A percentile compares a stretch with the other conserved stretches of the same genome.
Evolutionary conservation across 2,113 vertebrate species (phyloP).

Genomic region (Bubo bubo): DNA sequence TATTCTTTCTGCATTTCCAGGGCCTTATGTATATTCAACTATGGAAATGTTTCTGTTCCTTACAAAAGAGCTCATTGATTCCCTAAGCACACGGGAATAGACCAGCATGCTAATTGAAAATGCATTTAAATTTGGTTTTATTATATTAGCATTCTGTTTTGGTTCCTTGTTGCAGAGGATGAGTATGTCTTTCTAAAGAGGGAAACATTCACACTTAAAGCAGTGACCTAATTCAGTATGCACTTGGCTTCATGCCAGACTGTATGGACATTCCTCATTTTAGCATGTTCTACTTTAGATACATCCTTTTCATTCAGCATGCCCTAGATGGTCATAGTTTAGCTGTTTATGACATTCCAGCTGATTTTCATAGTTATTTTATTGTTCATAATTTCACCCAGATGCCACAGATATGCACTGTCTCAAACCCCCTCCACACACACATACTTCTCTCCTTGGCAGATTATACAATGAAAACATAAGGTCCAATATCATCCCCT

Average conservation of each 20-base stretch:
- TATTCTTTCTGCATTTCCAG: constrained; percentile 9
- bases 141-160: not conserved
- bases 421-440: not conserved
- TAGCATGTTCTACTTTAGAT: not conserved
- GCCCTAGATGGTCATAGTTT: not conserved
- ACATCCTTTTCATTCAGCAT: not conserved
- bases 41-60: constrained; percentile 27
- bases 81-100: not conserved
- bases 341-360: constrained; percentile 12
- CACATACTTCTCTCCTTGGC: not conserved
- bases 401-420: not conserved
- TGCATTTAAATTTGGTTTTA: not conserved
- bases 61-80: constrained; percentile 26
- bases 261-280: not conserved
- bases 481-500: not conserved
- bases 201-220: not conserved
- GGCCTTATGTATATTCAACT: constrained; percentile 36
- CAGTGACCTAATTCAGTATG: not conserved
- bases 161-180: not conserved
- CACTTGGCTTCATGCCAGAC: not conserved
- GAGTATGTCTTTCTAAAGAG: not conserved
- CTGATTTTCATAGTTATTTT: not conserved
- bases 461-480: not conserved
- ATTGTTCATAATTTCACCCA: constrained; percentile 19
- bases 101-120: constrained; percentile 34